Conservation (phyloP, 2,888 invertebrate species). For the Odontomyia ornata region DNA sequence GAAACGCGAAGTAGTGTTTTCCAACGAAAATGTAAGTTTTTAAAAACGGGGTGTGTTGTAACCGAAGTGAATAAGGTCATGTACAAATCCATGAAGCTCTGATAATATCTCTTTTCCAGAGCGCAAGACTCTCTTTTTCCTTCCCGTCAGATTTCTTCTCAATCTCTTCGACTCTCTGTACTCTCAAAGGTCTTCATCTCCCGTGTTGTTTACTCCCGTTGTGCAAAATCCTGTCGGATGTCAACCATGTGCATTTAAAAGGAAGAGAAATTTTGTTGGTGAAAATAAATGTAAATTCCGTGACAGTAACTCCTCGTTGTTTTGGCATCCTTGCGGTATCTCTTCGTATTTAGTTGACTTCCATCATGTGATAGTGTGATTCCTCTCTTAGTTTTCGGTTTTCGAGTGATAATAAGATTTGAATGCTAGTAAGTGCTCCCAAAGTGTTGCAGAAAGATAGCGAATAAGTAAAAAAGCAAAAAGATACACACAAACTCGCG, state of each 20-base stretch:
- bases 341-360: neutral
- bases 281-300: neutral
- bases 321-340: neutral
- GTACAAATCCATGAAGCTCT: slow-evolving; percentile 27
- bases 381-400: slow-evolving; percentile 13
- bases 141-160: neutral
- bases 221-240: neutral
- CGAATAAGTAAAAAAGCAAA: slow-evolving; percentile 21
- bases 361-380: neutral
- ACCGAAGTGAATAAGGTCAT: slow-evolving; percentile 44
- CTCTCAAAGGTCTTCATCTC: neutral
- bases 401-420: slow-evolving; percentile 17
- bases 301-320: neutral
- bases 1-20: neutral
- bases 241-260: neutral
- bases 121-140: slow-evolving; percentile 3
- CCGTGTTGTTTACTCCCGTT: neutral
- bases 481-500: neutral
- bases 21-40: slow-evolving; percentile 36
- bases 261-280: neutral
- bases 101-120: slow-evolving; percentile 16
- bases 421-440: slow-evolving; percentile 25
- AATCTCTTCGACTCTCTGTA: neutral
- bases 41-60: slow-evolving; percentile 43
- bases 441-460: slow-evolving; percentile 16